Percentiles rank a stretch among this genome's conserved stretches.
phyloP scores from a whole-genome alignment of 2,797 vertebrate species.

The Myoxocephalus aenaeus region DNA sequence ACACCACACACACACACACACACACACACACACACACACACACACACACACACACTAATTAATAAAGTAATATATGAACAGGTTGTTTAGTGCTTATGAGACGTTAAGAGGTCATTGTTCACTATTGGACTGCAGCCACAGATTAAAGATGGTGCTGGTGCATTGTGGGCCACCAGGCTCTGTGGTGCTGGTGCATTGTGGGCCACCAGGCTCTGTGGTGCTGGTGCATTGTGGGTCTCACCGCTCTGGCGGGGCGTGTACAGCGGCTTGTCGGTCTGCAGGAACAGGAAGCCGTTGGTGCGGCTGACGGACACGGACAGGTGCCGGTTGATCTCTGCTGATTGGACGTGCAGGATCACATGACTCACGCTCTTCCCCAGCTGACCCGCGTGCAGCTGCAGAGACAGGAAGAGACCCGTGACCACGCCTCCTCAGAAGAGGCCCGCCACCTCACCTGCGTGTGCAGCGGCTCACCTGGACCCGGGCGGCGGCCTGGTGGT shows the following conservation, averaged over 20 bases:
- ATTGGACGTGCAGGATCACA: slow-evolving; percentile 87
- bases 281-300: slow-evolving; percentile 91
- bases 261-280: slow-evolving; percentile 94
- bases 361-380: slow-evolving; percentile 68
- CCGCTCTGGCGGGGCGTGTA: slow-evolving; percentile 90
- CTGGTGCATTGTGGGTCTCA: slow-evolving; percentile 55
- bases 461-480: slow-evolving; percentile 81
- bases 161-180: too few species aligned
- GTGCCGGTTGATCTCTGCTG: slow-evolving; percentile 81
- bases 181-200: too few species aligned
- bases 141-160: too few species aligned
- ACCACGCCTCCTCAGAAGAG: not conserved
- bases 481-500: slow-evolving; percentile 81
- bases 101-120: too few species aligned
- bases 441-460: not conserved
- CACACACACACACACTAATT: slow-evolving; percentile 2
- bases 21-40: not conserved
- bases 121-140: too few species aligned
- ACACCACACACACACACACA: not conserved
- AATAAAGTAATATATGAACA: too few species aligned
- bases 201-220: too few species aligned
- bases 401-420: not conserved
- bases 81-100: too few species aligned
- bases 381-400: slow-evolving; percentile 74
- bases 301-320: slow-evolving; percentile 84